Conservation (phyloP, 2,888 invertebrate species). For the Pristionchus japonicus region DNA sequence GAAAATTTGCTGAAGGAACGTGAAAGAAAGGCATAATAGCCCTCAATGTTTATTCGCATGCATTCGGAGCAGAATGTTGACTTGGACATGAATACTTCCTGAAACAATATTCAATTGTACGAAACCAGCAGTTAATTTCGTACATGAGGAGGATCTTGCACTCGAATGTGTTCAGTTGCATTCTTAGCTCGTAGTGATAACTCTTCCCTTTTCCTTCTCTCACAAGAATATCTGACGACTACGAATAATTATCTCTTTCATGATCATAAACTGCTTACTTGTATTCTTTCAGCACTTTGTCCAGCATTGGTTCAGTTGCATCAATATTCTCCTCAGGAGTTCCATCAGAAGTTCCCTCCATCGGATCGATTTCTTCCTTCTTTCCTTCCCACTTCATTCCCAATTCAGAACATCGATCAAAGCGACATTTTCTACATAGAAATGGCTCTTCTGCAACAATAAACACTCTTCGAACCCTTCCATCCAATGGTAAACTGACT, state of each 20-base stretch:
- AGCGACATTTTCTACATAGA: slow-evolving; percentile 39
- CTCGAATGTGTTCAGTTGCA: neutral
- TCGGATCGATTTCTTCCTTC: neutral
- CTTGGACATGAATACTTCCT: slow-evolving; percentile 16
- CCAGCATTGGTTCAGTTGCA: neutral
- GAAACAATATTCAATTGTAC: neutral
- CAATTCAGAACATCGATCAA: neutral
- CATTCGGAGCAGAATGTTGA: neutral
- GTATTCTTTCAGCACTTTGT: neutral
- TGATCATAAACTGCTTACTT: neutral
- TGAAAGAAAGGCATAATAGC: neutral
- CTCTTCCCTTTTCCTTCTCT: neutral
- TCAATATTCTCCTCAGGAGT: neutral
- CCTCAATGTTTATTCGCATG: neutral
- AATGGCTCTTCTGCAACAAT: slow-evolving; percentile 34
- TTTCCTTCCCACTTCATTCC: slow-evolving; percentile 30
- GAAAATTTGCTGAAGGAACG: neutral
- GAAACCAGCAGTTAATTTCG: neutral
- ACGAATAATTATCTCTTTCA: too few relatives aligned
- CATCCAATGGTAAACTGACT: neutral
- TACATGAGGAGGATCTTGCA: neutral
- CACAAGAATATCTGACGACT: neutral
- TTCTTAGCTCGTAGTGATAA: neutral
- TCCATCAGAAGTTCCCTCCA: neutral
- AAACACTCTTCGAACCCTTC: slow-evolving; percentile 7